phyloP scores from a whole-genome alignment of 1,140 invertebrate genomes.

The Delia radicum region DNA sequence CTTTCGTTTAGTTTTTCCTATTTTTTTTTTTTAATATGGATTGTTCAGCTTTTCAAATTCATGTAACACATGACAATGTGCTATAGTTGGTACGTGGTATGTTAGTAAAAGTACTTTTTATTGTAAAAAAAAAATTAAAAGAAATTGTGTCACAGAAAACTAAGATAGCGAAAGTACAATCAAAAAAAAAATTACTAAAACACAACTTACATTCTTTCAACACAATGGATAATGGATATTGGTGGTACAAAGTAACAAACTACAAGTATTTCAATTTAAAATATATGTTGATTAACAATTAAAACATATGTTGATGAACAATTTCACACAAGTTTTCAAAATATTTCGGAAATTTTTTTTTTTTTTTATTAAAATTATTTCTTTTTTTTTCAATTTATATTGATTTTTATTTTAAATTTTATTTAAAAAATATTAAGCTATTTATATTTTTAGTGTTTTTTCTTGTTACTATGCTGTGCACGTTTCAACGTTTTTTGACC shows the following conservation, averaged over 20 bases:
- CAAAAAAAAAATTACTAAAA: background rate
- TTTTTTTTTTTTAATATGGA: too few species aligned
- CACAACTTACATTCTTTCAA: background rate
- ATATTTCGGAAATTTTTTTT: background rate
- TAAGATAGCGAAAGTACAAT: background rate
- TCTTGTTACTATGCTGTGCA: background rate
- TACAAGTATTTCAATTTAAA: too few species aligned
- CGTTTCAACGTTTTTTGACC: conserved; percentile 9
- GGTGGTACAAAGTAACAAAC: too few species aligned
- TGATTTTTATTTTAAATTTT: background rate
- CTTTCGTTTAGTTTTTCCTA: too few species aligned
- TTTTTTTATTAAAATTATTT: background rate
- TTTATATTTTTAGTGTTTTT: background rate
- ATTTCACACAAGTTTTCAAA: background rate
- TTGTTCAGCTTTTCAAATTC: background rate
- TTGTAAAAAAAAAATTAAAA: background rate
- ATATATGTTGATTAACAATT: too few species aligned
- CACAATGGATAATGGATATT: background rate
- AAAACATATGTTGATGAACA: too few species aligned
- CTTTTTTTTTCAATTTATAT: background rate
- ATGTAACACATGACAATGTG: conserved; percentile 17
- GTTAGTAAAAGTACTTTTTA: background rate
- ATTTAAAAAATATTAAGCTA: too few species aligned
- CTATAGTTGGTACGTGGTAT: conserved; percentile 2
- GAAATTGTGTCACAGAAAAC: background rate